phyloP scores from a whole-genome alignment of 2,888 invertebrate species.

The Cephus runcator region DNA sequence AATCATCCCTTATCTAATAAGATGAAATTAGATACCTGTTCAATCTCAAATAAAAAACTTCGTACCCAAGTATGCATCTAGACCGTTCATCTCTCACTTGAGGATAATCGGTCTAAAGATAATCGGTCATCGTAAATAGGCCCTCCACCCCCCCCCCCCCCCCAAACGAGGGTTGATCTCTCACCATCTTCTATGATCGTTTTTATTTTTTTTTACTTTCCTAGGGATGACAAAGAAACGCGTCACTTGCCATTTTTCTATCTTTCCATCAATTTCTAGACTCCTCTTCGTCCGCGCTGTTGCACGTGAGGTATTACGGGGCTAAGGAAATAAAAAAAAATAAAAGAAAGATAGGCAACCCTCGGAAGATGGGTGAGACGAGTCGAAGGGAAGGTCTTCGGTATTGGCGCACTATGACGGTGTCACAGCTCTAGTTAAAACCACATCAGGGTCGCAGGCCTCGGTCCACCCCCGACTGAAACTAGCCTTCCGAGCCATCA shows the following conservation, averaged over 20 bases:
- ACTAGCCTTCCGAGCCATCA: conserved; percentile 1
- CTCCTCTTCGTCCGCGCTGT: background rate
- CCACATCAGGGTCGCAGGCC: conserved; percentile 19
- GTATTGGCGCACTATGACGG: conserved; percentile 1
- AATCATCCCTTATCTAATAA: conserved; percentile 1
- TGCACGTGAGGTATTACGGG: background rate
- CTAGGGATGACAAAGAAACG: background rate
- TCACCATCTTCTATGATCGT: background rate
- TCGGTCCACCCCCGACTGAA: conserved; percentile 9
- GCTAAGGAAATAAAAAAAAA: background rate
- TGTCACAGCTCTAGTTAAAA: conserved; percentile 18
- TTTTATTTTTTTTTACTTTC: background rate
- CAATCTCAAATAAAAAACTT: conserved; percentile 1
- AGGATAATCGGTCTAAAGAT: too few species aligned
- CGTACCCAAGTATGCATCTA: background rate
- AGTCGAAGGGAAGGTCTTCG: background rate
- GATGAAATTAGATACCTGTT: conserved; percentile 1
- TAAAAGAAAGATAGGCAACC: background rate
- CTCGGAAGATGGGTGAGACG: background rate
- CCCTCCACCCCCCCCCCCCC: too few species aligned
- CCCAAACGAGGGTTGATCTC: background rate
- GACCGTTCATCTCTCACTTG: too few species aligned
- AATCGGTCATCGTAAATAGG: too few species aligned
- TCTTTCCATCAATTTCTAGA: background rate
- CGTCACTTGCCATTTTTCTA: background rate